Evolutionary conservation across 2,797 vertebrate genomes (phyloP), one percentile per base, ranked within the genome.

Genomic region (Sciurus carolinensis): DNA sequence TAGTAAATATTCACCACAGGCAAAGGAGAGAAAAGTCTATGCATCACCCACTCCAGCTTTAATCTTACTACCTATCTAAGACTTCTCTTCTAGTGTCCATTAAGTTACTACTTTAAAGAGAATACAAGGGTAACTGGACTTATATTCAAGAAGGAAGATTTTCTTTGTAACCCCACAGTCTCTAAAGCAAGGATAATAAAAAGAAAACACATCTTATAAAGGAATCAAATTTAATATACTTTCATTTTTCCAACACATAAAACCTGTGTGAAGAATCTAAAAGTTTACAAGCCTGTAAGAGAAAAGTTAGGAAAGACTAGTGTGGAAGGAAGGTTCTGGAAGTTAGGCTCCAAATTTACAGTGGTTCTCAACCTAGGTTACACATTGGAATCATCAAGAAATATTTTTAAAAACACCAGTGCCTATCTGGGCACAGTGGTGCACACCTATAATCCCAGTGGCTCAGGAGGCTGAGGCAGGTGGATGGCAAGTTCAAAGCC

Each of bases 31-130:
- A 33, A 54, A 88, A 94, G 39, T 79, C 93, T 87, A 4, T 66
- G 33, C 30, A 44, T 69, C 52, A 90, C 73, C 50, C 59, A 44
- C 47, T 75, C 94, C 26, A 42, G 42, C 76, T 92, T 96, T 94
- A 83, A 92, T 87, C 92, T 92, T 71, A 73, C 42, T 91, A 77
- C 93, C 95, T 50, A 87, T 42, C 86, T 77, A 33, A 81, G 62
- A 1, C 7, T 93, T 95, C 87, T 79, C 75, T 85, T 26, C 72
- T 26, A 86, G 52, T 79, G 42, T 64, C 57, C 15, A 66, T 95
- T 93, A 67, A 94, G 95, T 96, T 93, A 30, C 50, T 72, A 26
- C 52, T 87, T 96, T 91, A 64, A 96, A 89, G 33, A 15, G 42
- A 84, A 94, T 67, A 39, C 24, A 80, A 87, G 33, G 30, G 28